Percentiles rank a stretch among this genome's conserved stretches.
phyloP scores from a whole-genome alignment of 2,797 vertebrate genomes.

The Benthosema pterotum region DNA sequence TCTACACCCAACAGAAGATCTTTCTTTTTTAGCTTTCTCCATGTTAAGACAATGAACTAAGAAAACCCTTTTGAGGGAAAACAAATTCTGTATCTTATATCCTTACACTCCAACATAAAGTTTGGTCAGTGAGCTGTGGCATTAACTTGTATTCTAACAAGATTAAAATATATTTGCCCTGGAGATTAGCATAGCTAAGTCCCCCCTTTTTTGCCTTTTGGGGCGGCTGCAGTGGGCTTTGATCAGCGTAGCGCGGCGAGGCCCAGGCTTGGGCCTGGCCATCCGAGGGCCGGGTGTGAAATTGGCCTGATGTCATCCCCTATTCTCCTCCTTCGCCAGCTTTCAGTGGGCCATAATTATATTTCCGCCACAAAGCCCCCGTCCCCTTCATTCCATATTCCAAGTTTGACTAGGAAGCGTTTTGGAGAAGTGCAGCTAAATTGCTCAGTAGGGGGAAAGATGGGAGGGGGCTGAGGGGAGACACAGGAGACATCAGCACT shows the following conservation, averaged over 20 bases:
- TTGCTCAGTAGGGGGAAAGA: conserved; percentile 83
- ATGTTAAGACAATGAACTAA: no score
- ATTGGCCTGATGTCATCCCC: conserved; percentile 98
- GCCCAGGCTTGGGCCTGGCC: conserved; percentile 88
- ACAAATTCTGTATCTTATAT: conserved; percentile 77
- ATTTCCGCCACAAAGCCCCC: conserved; percentile 96
- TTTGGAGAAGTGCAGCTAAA: conserved; percentile 86
- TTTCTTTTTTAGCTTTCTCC: no score
- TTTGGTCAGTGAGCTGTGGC: conserved; percentile 91
- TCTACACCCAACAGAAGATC: no score
- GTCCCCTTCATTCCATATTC: conserved; percentile 93
- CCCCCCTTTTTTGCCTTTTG: conserved; percentile 84
- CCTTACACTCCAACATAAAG: conserved; percentile 82
- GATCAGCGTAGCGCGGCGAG: conserved; percentile 94
- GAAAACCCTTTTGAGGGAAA: conserved; percentile 73
- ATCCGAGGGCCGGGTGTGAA: conserved; percentile 95
- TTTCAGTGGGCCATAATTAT: conserved; percentile 94
- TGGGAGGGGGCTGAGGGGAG: conserved; percentile 70
- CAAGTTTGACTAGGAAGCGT: conserved; percentile 96
- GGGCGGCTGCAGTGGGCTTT: conserved; percentile 89
- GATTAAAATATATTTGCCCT: conserved; percentile 99
- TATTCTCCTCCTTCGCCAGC: conserved; percentile 92
- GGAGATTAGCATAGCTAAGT: conserved; percentile 99
- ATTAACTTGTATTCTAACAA: conserved; percentile 99
- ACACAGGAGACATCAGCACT: conserved; percentile 73